Conservation (phyloP, 2,797 vertebrate genomes). For the Mus caroli region DNA sequence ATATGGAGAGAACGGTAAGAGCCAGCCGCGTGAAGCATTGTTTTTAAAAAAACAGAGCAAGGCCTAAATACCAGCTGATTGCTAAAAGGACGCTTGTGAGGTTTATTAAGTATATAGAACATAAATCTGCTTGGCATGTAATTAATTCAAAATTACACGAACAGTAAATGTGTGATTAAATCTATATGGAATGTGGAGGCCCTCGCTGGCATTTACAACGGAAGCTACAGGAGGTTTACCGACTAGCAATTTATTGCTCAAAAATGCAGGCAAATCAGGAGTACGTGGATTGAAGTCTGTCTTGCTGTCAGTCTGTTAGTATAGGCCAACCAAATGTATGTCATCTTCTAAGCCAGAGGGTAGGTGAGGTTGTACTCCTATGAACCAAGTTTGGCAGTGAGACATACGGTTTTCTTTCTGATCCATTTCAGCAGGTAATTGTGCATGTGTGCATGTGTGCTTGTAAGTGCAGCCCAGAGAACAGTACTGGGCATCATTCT, state of each 20-base stretch:
- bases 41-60: constrained; percentile 86
- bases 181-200: constrained; percentile 89
- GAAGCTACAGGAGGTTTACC: constrained; percentile 90
- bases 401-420: constrained; percentile 25
- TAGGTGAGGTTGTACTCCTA: constrained; percentile 76
- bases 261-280: constrained; percentile 90
- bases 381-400: constrained; percentile 51
- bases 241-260: constrained; percentile 90
- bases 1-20: constrained; percentile 70
- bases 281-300: constrained; percentile 89
- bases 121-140: constrained; percentile 92
- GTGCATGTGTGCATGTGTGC: too few species aligned
- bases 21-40: constrained; percentile 82
- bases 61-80: constrained; percentile 90
- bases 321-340: constrained; percentile 86
- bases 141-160: constrained; percentile 93
- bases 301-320: constrained; percentile 85
- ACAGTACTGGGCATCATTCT: neutral
- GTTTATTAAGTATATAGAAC: constrained; percentile 92
- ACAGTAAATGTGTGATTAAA: constrained; percentile 92
- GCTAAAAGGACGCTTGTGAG: constrained; percentile 90
- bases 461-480: neutral
- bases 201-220: constrained; percentile 92
- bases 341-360: constrained; percentile 85
- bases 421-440: constrained; percentile 70